Conservation (phyloP, 2,888 invertebrate genomes). For the Drosophila dives region DNA sequence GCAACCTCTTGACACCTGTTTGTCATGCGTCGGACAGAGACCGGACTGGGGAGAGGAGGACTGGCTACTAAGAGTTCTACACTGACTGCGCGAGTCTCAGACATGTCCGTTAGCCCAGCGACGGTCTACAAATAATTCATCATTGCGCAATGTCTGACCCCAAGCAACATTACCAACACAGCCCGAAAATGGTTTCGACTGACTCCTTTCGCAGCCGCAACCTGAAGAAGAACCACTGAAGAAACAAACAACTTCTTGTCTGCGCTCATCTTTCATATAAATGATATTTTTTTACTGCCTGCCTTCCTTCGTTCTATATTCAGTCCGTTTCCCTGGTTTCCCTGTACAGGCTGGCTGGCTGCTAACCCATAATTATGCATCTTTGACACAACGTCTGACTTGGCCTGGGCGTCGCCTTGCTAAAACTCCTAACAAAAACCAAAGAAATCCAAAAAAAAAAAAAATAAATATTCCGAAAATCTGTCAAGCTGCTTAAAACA, state of each 20-base stretch:
- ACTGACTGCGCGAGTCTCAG: background rate
- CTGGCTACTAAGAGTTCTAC: conserved; percentile 5
- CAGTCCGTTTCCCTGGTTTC: conserved; percentile 20
- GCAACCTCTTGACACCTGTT: conserved; percentile 80
- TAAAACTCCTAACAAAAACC: conserved; percentile 29
- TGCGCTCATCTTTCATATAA: conserved; percentile 73
- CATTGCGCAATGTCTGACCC: conserved; percentile 64
- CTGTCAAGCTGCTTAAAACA: background rate
- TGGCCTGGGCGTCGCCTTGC: conserved; percentile 26
- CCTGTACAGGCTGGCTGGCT: conserved; percentile 36
- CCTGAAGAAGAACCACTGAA: conserved; percentile 10
- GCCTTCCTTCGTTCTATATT: conserved; percentile 38
- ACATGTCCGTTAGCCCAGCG: conserved; percentile 15
- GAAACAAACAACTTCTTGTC: conserved; percentile 49
- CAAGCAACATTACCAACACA: conserved; percentile 48
- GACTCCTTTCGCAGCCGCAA: conserved; percentile 37
- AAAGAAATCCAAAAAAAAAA: background rate
- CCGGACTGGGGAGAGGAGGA: background rate
- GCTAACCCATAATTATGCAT: conserved; percentile 81
- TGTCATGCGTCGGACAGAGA: conserved; percentile 52
- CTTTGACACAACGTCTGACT: conserved; percentile 68
- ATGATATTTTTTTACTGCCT: conserved; percentile 65
- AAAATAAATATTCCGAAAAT: background rate
- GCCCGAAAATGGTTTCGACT: conserved; percentile 45
- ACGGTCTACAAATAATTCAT: conserved; percentile 81